Evolutionary conservation across 2,888 invertebrate species (phyloP).

Genomic region (Torymus tubicola): DNA sequence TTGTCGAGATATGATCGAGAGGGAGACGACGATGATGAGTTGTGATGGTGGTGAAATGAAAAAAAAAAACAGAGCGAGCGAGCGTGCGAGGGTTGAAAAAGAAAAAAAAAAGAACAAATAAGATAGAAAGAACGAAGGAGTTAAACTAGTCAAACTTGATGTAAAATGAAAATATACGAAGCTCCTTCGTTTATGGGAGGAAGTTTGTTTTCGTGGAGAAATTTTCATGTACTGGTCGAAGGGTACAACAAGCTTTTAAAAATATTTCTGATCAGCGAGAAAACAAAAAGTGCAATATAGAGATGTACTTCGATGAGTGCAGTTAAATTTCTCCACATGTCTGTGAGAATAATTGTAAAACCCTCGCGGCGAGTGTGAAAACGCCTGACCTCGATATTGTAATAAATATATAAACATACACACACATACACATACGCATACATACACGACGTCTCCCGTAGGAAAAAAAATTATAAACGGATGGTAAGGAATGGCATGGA

Average conservation of each 20-base stretch:
- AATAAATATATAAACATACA: no score
- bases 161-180: slow-evolving; percentile 34
- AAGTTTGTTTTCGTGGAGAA: no score
- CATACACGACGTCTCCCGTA: not conserved
- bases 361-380: slow-evolving; percentile 41
- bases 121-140: slow-evolving; percentile 23
- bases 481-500: slow-evolving; percentile 46
- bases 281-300: slow-evolving; percentile 20
- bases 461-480: slow-evolving; percentile 39
- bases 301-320: slow-evolving; percentile 27
- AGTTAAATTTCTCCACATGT: slow-evolving; percentile 13
- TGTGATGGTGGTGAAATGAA: no score
- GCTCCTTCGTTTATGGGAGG: slow-evolving; percentile 18
- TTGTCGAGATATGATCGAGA: slow-evolving; percentile 36
- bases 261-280: slow-evolving; percentile 14
- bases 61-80: not conserved
- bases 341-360: slow-evolving; percentile 22
- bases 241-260: no score
- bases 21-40: no score
- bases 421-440: no score
- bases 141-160: slow-evolving; percentile 56
- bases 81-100: not conserved
- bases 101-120: slow-evolving; percentile 28
- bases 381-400: slow-evolving; percentile 31
- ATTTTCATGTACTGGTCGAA: no score